Base-by-base conservation (phyloP, 2,888 invertebrate species). In the Ophioninae sp. region DNA sequence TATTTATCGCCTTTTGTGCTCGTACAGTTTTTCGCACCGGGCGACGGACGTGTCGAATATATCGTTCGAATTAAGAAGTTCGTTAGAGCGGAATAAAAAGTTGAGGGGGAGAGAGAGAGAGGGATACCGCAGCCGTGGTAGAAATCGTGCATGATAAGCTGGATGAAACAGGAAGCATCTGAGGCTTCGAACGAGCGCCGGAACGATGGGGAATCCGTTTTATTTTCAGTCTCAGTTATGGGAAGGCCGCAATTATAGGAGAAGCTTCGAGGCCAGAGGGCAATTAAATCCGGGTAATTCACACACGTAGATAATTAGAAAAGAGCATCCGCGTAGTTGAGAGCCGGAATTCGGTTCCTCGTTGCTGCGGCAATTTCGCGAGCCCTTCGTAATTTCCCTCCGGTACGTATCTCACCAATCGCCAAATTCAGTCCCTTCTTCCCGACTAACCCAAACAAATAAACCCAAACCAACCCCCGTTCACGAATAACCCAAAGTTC, bases 261-360 rank as follows among this genome's bases (percentile, higher is more conserved):
- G 51, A 51, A 6, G 51, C 51, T 51, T 51, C 51, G 51, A 51
- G 51, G 84, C 79, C 67, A 74, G 76, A 85, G 83, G 79, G 80
- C 84, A 85, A 85, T 85, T 86, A 80, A 87, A 88, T 86, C 87
- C 87, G 72, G 86, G 86, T 87, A 88, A 90, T 90, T 90, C 88
- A 88, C 90, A 88, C 86, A 81, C 87, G 85, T 86, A 79, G 87
- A 85, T 88, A 89, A 90, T 88, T 89, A 87, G 86, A 84, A 89
- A 86, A 88, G 87, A 87, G 84, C 84, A 76, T 82, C 65, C 56
- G 71, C 71, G 75, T 51, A 67, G 81, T 79, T 22, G 64, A 73
- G 71, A 86, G 72, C 61, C 72, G 82, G 81, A 81, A 83, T 85
- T 84, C 74, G 77, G 80, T 72, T 63, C 63, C 58, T 30, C 61